phyloP scores from a whole-genome alignment of 2,797 vertebrate species.

The Schizopygopsis pylzovi region DNA sequence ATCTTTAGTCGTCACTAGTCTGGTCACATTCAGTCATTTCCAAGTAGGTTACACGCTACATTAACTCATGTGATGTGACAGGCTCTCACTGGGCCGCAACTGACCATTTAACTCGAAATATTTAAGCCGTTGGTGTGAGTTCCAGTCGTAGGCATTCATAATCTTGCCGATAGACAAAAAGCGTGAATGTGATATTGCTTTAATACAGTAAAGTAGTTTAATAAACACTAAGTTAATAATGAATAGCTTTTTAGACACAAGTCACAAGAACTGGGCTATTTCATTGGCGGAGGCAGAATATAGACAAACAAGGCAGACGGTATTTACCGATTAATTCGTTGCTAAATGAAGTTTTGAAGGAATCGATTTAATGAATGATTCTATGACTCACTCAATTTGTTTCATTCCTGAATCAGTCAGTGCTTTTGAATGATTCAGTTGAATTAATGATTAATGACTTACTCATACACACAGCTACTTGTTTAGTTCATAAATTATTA shows the following conservation, averaged over 20 bases:
- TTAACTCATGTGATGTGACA: background rate
- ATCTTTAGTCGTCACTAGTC: background rate
- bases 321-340: background rate
- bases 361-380: background rate
- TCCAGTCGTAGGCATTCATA: background rate
- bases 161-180: background rate
- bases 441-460: background rate
- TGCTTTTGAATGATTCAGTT: background rate
- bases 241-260: background rate
- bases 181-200: background rate
- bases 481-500: background rate
- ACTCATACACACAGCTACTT: background rate
- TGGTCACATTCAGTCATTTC: background rate
- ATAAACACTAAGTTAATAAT: background rate
- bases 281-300: background rate
- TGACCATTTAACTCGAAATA: background rate
- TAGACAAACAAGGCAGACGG: background rate
- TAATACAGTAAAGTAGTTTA: background rate
- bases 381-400: conserved; percentile 1
- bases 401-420: background rate
- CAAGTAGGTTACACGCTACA: background rate
- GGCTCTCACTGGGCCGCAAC: no score
- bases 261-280: background rate
- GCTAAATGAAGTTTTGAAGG: background rate
- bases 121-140: background rate